phyloP scores from a whole-genome alignment of 2,888 invertebrate species.

The Koerneria pararmatus region DNA sequence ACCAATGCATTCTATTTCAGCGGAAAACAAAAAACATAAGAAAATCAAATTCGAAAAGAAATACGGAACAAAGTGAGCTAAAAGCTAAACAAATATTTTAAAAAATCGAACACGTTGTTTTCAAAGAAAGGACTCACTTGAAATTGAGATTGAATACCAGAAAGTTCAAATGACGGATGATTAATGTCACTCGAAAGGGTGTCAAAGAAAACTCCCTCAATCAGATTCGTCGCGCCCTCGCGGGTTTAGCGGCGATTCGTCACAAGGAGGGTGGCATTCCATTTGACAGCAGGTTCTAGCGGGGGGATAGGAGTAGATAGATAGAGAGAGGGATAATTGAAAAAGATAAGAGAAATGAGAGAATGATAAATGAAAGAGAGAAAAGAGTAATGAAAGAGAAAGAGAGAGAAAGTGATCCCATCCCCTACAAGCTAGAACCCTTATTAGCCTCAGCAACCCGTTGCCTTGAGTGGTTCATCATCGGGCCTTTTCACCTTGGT shows the following conservation, averaged over 20 bases:
- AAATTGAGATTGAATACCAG: too few species aligned
- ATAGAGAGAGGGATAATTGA: constrained; percentile 4
- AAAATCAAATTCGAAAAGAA: too few species aligned
- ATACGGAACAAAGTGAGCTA: too few species aligned
- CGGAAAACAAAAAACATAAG: too few species aligned
- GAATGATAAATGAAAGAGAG: constrained; percentile 12
- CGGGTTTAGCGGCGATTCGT: constrained; percentile 46
- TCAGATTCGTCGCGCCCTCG: constrained; percentile 34
- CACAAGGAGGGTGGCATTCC: constrained; percentile 38
- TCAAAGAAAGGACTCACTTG: too few species aligned
- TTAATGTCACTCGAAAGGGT: not conserved
- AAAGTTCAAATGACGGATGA: not conserved
- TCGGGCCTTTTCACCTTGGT: constrained; percentile 45
- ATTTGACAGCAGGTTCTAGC: constrained; percentile 24
- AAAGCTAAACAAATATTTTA: too few species aligned
- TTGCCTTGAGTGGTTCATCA: constrained; percentile 39
- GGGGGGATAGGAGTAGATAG: constrained; percentile 1
- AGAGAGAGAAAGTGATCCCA: constrained; percentile 1
- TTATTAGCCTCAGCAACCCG: constrained; percentile 53
- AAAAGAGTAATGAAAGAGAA: constrained; percentile 6
- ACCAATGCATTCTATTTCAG: not conserved
- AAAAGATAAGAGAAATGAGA: constrained; percentile 5
- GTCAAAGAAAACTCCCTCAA: constrained; percentile 13
- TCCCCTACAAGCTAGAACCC: constrained; percentile 32
- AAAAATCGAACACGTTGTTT: too few species aligned